phyloP scores from a whole-genome alignment of 2,888 invertebrate species.

The Sthenelais limicola region DNA sequence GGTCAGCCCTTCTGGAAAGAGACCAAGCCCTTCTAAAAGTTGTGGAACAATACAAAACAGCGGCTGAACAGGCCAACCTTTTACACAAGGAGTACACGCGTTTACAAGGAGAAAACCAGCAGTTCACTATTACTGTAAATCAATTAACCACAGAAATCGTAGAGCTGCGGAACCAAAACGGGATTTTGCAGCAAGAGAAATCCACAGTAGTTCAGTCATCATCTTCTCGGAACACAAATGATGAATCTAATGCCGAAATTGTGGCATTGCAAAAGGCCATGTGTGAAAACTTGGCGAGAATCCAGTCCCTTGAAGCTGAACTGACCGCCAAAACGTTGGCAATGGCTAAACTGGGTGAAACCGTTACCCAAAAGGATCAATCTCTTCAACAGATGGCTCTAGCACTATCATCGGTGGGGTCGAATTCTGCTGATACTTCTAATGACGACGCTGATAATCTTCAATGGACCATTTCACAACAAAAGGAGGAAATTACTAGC shows the following conservation, averaged over 20 bases:
- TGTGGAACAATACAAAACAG: slow-evolving; percentile 17
- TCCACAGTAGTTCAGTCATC: too few relatives aligned
- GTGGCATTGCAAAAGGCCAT: too few relatives aligned
- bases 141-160: too few relatives aligned
- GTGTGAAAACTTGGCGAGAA: too few relatives aligned
- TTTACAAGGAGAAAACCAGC: neutral
- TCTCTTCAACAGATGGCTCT: slow-evolving; percentile 18
- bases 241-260: too few relatives aligned
- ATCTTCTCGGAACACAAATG: too few relatives aligned
- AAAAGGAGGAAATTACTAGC: neutral
- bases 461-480: neutral
- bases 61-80: slow-evolving; percentile 26
- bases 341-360: neutral
- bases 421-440: neutral
- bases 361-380: slow-evolving; percentile 15
- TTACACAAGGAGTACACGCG: slow-evolving; percentile 13
- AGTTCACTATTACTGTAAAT: too few relatives aligned
- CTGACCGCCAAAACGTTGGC: too few relatives aligned
- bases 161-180: too few relatives aligned
- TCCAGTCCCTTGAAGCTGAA: too few relatives aligned
- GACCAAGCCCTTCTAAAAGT: slow-evolving; percentile 20
- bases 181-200: too few relatives aligned
- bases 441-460: slow-evolving; percentile 1
- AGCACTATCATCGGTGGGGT: neutral
- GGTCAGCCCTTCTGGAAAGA: slow-evolving; percentile 11